Evolutionary conservation across 2,888 invertebrate species (phyloP), one percentile per base, ranked within the genome.

Genomic region (Dendrolimus houi): DNA sequence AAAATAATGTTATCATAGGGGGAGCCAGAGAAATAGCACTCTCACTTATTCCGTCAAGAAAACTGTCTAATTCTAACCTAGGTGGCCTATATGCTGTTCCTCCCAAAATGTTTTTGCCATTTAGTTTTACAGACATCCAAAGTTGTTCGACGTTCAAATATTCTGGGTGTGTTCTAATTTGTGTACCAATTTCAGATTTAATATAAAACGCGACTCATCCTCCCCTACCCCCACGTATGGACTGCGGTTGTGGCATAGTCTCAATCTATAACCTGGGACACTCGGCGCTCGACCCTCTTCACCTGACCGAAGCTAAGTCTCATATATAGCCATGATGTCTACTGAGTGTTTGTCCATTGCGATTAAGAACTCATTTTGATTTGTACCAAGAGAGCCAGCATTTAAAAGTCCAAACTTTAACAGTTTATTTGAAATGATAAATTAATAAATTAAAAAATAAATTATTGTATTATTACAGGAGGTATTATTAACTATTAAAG

Each of bases 271-370:
- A 7, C 65, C 67, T 1, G 64, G 62, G 8, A 65, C 57, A 3
- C 52, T 10, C 6, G 69, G 69, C 1, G 68, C 67, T 7, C 60
- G 60, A 1, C 52, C 62, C 9, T 66, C 67, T 56, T 68, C 62
- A 0, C 67, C 68, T 8, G 41, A 52, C n/a, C 60, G 53, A 2
- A 70, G 55, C 68, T 67, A 68, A 0, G 67, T 67, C 53, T 68
- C 67, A 52, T 70, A 67, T 6, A 68, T 61, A 8, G 66, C 67
- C 41, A 69, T 59, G 0, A 69, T 55, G 42, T 70, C 66, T 1
- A 59, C 58, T 1, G 53, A 17, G 17, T 60, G 52, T 8, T 56
- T 47, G 9, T 41, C 57, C 58, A 69, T 58, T 1, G 62, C 62
- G 0, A 55, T 58, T 6, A 63, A 13, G 9, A 65, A 62, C 53